Evolutionary conservation across 2,797 vertebrate species (phyloP), one percentile per base, ranked within the genome.

Genomic region (Gadopsis bispinosus): DNA sequence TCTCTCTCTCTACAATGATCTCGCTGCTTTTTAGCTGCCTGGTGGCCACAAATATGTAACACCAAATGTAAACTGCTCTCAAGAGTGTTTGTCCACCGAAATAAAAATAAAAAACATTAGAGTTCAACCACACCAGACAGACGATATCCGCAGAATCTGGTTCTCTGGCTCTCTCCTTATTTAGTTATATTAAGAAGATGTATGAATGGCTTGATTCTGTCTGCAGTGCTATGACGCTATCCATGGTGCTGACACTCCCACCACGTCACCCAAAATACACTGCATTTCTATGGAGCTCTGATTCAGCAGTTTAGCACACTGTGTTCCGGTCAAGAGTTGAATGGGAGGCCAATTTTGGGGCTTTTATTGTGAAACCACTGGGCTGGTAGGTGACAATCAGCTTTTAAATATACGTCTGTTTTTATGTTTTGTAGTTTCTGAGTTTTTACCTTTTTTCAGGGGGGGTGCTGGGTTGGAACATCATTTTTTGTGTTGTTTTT

Each of bases 181-280:
- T 2, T 29, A 8, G 31, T 60, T 11, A 1, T 19, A 0, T 20
- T n/a, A 22, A 35, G 6, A 4, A 29, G 8, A 41, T 5, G 19
- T 8, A 60, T 4, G 41, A 48, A 50, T 5, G 4, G 6, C 22
- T 29, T 10, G 3, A 12, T 22, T 58, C 1, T 50, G 33, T 54
- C 11, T 56, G 50, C 12, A 11, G 33, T 3, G 31, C n/a, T 26
- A 1, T 4, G 77, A 43, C 56, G 64, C 80, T 86, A 0, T 86
- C 85, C 79, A 1, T 80, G 82, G 82, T 87, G 66, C 82, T 87
- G 73, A 80, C 76, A 37, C 73, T 41, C 73, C 60, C 71, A 17
- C 17, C 12, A 0, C 1, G 31, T 37, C 58, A 20, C 7, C n/a
- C 3, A 2, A 14, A 37, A 39, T 12, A 37, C 0, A 9, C 37